Base-by-base conservation (phyloP, 2,888 invertebrate genomes). In the Epiblema foenella region DNA sequence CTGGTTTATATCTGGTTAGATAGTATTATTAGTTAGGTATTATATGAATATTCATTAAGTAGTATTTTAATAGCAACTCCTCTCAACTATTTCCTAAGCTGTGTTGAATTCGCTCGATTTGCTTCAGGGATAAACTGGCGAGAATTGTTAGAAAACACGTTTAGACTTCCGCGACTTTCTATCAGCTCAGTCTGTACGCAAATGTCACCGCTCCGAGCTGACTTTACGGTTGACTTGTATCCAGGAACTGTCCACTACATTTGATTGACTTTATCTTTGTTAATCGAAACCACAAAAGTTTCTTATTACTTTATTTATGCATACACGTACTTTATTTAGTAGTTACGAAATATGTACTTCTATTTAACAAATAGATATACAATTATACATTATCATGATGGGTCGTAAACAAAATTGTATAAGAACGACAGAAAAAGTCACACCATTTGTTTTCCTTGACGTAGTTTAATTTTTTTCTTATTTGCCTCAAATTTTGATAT, bases 101-200 rank as follows among this genome's bases (percentile, higher is more conserved):
- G 46, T 15, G 39, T 15, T 4, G 64, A 42, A 62, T 15, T 37
- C 7, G n/a, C 49, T 11, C 49, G 51, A 42, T 58, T 51, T 39
- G 39, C 42, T 39, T 39, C 33, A 39, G 64, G 52, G 39, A 64
- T 39, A 54, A n/a, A 4, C 58, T 57, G 18, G 64, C 64, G 51
- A 51, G 69, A 69, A 58, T 64, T 29, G 51, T 52, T 64, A 49
- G 58, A 46, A 62, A 68, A 68, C 58, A 57, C 51, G 58, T 58
- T 56, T n/a, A n/a, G 29, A 52, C 51, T 69, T 69, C 64, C 69
- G 64, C 64, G 51, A 58, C 64, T 69, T 69, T 69, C 63, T 69
- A 69, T 17, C 46, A 33, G 42, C 20, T 33, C 39, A 56, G 24
- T 29, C 9, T 7, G 68, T 52, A 63, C 63, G 63, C 63, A 63